Base-by-base conservation (phyloP, 2,797 vertebrate genomes). In the Schizothorax lantsangensis region DNA sequence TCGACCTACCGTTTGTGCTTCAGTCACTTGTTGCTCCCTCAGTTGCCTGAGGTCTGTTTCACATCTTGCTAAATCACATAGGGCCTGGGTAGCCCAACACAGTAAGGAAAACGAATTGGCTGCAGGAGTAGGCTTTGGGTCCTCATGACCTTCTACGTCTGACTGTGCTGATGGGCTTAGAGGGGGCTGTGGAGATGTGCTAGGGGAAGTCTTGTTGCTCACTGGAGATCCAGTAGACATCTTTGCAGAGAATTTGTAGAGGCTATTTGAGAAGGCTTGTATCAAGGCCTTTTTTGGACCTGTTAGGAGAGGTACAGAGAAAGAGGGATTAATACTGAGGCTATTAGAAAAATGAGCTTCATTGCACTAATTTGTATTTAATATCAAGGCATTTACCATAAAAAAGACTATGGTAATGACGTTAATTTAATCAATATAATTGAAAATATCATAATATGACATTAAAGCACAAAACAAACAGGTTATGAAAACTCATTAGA, bases 31-130 rank as follows among this genome's bases (percentile, higher is more conserved):
- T 7, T 68, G 90, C 68, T 93, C 91, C 10, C 90, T 91, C 17
- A 95, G 90, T 2, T 86, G 78, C 3, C 54, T 91, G 38, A 96
- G 92, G 33, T 95, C 93, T 0, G 73, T 92, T 83, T 93, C 93
- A 1, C 87, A 93, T 47, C 87, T 89, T 75, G 93, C 91, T 11
- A 97, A 94, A 75, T 95, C 93, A 0, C 88, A 84, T 1, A 86
- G 91, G 0, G 93, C 93, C 85, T 94, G 93, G 26, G 92, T 86
- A 45, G 88, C 91, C 95, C 95, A 95, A 87, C 93, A 93, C 23
- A 91, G 85, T 62, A 93, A 88, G 10, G 90, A 68, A 47, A 91
- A 87, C 8, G 86, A 91, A 86, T 84, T 78, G 75, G 83, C 69
- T 15, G 71, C 47, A 66, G 66, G 21, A 59, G 86, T 79, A 1